phyloP scores from a whole-genome alignment of 2,888 invertebrate species.

The Latrodectus hesperus region DNA sequence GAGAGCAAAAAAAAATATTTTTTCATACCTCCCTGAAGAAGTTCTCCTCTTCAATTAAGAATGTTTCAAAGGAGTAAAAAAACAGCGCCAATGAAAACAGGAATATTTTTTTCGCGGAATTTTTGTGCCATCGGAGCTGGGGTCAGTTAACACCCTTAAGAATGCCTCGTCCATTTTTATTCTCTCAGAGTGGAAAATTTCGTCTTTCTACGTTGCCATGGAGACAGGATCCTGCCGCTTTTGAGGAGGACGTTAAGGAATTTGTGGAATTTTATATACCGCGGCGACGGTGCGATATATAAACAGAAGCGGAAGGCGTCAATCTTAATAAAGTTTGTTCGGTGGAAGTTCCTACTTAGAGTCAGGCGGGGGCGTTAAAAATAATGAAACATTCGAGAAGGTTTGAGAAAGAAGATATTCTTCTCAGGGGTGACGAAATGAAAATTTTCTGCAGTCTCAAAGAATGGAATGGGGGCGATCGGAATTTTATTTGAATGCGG shows the following conservation, averaged over 20 bases:
- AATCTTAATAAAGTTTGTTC: conserved; percentile 41
- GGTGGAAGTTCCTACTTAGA: background rate
- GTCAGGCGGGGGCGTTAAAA: background rate
- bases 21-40: too few relatives aligned
- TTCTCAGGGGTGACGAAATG: background rate
- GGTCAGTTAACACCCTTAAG: background rate
- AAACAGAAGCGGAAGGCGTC: conserved; percentile 14
- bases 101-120: too few relatives aligned
- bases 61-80: too few relatives aligned
- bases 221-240: conserved; percentile 8
- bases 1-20: too few relatives aligned
- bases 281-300: background rate
- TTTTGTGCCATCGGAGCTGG: too few relatives aligned
- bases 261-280: conserved; percentile 27
- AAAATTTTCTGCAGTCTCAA: too few relatives aligned
- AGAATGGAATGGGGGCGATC: too few relatives aligned
- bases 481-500: too few relatives aligned
- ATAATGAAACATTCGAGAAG: conserved; percentile 13
- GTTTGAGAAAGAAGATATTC: background rate
- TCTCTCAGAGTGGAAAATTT: background rate
- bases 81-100: too few relatives aligned
- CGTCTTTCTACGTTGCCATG: conserved; percentile 8
- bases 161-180: background rate
- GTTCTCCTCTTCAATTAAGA: too few relatives aligned
- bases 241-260: conserved; percentile 19